Conservation (phyloP, 2,797 vertebrate species). For the Acridotheres tristis region DNA sequence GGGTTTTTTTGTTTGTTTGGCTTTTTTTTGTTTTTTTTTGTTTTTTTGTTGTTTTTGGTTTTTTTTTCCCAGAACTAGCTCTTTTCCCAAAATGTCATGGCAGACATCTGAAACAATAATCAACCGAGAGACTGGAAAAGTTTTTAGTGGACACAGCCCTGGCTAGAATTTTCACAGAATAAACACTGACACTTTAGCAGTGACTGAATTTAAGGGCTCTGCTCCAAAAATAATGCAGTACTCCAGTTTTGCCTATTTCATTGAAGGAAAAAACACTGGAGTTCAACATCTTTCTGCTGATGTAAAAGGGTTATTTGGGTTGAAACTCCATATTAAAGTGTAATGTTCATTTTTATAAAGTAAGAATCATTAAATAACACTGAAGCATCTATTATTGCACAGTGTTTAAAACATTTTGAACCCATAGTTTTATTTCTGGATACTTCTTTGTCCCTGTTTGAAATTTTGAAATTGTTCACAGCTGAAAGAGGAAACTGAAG, state of each 20-base stretch:
- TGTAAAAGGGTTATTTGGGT: neutral
- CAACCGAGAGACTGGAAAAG: neutral
- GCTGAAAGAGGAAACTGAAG: neutral
- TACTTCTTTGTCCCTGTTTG: neutral
- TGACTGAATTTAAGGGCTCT: neutral
- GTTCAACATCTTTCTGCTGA: neutral
- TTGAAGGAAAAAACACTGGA: neutral
- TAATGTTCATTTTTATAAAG: neutral
- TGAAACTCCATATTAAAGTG: neutral
- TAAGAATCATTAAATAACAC: neutral
- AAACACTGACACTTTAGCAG: neutral
- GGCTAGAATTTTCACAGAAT: neutral
- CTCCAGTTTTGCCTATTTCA: neutral
- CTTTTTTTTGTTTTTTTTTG: no score
- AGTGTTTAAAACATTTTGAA: neutral
- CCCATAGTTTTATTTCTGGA: neutral
- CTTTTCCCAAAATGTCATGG: neutral
- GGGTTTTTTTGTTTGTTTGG: no score
- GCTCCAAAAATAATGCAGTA: slow-evolving; percentile 12
- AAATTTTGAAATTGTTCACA: slow-evolving; percentile 10
- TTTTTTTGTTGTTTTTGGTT: neutral
- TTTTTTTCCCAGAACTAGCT: neutral
- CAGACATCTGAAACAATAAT: neutral
- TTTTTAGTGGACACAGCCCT: neutral
- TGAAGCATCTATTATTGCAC: neutral